A percentile compares a stretch with the other conserved stretches of the same genome.
phyloP scores from a whole-genome alignment of 2,888 invertebrate species.

The Halictus quadricinctus region DNA sequence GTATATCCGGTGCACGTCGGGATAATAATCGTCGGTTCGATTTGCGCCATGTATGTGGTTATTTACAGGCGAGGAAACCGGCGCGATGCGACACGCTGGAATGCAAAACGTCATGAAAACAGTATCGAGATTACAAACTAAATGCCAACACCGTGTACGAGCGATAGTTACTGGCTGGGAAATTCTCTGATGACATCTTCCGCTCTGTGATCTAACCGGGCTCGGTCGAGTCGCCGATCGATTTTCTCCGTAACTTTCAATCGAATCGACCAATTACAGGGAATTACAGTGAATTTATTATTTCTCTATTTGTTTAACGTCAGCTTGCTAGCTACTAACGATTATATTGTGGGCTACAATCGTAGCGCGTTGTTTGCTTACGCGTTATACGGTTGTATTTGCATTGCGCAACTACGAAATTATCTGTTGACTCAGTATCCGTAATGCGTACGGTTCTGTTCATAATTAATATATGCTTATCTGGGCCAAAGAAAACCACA shows the following conservation, averaged over 20 bases:
- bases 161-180: slow-evolving; percentile 1
- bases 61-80: background rate
- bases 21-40: slow-evolving; percentile 14
- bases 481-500: no score
- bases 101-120: slow-evolving; percentile 4
- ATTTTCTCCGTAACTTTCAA: background rate
- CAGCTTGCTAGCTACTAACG: background rate
- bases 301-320: background rate
- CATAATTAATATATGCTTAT: background rate
- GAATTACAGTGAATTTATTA: background rate
- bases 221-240: background rate
- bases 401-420: background rate
- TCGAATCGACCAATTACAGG: background rate
- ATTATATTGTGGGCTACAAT: background rate
- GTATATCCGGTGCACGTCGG: background rate
- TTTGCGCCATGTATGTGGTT: background rate
- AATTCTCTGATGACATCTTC: slow-evolving; percentile 4
- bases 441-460: background rate
- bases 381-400: background rate
- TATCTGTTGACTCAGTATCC: background rate
- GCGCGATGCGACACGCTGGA: background rate
- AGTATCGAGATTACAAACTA: background rate
- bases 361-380: background rate
- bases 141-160: background rate
- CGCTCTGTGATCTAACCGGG: background rate